Conservation (phyloP, 37 sponge, comb jelly and placozoan genomes). For the Trichoplax adhaerens region DNA sequence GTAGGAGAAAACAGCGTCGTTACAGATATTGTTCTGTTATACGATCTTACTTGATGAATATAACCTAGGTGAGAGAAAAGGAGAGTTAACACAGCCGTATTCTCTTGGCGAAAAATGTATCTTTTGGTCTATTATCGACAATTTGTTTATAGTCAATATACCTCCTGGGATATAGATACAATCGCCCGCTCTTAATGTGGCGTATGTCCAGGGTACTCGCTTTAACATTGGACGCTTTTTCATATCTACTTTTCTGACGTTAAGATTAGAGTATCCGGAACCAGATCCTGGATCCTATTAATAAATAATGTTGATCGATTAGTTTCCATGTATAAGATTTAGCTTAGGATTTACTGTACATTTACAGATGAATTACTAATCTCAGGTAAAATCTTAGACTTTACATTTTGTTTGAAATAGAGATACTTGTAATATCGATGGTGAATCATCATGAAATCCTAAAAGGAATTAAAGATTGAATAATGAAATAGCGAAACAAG, state of each 20-base stretch:
- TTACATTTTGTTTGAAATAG: too few species aligned
- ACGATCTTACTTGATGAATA: constrained; percentile 13
- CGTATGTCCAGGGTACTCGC: constrained; percentile 17
- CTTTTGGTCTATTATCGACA: too few species aligned
- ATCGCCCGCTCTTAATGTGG: constrained; percentile 22
- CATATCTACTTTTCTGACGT: constrained; percentile 17
- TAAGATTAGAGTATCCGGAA: not conserved
- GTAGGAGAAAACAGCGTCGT: constrained; percentile 3
- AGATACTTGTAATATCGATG: too few species aligned
- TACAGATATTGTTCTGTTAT: not conserved
- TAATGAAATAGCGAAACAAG: too few species aligned
- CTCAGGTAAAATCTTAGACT: too few species aligned
- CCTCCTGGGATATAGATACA: constrained; percentile 25
- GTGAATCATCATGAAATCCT: too few species aligned
- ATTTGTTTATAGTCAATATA: not conserved
- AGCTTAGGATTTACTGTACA: not conserved
- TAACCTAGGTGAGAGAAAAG: not conserved
- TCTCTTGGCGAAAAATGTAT: not conserved
- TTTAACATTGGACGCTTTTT: not conserved
- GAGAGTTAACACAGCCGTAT: not conserved
- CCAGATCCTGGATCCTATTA: not conserved
- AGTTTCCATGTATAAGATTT: not conserved
- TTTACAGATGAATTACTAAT: too few species aligned
- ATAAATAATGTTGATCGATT: not conserved
- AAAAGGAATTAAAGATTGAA: too few species aligned